Conservation (phyloP, 2,888 invertebrate species). For the Asteroscopus sphinx region DNA sequence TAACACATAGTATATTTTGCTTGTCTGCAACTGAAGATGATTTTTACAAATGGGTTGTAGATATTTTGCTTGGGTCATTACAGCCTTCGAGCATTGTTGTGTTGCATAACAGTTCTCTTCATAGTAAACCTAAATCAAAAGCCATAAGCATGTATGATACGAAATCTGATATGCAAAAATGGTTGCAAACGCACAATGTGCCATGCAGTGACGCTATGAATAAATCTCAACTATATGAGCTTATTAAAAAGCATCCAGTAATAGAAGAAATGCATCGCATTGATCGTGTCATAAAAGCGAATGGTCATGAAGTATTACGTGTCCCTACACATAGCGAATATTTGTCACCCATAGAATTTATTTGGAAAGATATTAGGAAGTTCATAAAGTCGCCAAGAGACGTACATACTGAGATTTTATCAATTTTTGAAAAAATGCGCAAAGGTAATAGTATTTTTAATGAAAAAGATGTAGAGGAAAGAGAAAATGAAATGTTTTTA, state of each 20-base stretch:
- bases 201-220: conserved; percentile 65
- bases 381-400: conserved; percentile 9
- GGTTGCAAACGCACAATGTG: conserved; percentile 67
- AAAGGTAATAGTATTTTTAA: conserved; percentile 38
- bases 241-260: conserved; percentile 59
- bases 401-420: conserved; percentile 24
- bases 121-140: conserved; percentile 50
- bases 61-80: conserved; percentile 62
- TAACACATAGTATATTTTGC: conserved; percentile 64
- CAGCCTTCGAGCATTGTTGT: conserved; percentile 64
- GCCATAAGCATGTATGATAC: conserved; percentile 66
- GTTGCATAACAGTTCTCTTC: conserved; percentile 65
- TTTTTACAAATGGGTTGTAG: conserved; percentile 72
- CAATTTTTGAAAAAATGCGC: conserved; percentile 24
- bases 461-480: conserved; percentile 44
- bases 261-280: conserved; percentile 54
- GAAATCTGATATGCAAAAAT: conserved; percentile 69
- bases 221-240: conserved; percentile 71
- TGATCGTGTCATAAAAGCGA: conserved; percentile 65
- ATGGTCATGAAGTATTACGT: conserved; percentile 70
- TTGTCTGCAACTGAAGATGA: conserved; percentile 56
- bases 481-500: conserved; percentile 60
- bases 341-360: conserved; percentile 64
- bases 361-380: conserved; percentile 64
- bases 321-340: conserved; percentile 66